These are phyloP conservation scores for Mastomys coucha DNA, from an alignment of 2,113 vertebrate species.

Conservation along the genomic window DNA sequence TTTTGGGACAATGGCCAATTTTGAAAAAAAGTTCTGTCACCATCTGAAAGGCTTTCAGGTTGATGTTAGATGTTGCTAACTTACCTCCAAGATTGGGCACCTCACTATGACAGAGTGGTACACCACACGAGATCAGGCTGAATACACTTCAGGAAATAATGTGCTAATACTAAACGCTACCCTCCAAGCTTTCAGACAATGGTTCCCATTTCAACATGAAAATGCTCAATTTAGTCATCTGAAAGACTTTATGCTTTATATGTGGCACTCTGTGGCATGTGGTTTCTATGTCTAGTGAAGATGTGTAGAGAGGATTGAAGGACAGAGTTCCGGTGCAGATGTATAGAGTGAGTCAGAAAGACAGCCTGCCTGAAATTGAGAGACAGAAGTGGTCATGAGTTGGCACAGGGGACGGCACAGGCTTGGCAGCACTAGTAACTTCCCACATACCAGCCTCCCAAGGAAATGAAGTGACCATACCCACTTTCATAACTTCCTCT, in stretches of 20 bases:
- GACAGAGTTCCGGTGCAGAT: neutral
- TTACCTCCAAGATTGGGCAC: neutral
- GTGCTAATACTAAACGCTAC: neutral
- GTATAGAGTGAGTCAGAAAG: neutral
- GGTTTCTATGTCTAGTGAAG: neutral
- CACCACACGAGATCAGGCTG: too few relatives aligned
- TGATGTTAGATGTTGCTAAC: neutral
- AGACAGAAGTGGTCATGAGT: neutral
- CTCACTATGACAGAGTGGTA: neutral
- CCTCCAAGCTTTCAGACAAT: neutral
- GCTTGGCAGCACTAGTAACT: accelerated
- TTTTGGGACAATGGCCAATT: too few relatives aligned
- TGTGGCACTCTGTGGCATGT: neutral
- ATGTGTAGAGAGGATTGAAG: too few relatives aligned
- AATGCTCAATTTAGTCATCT: neutral
- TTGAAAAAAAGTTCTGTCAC: neutral
- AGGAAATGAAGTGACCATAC: neutral
- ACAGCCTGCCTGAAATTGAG: neutral
- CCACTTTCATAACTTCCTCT: neutral
- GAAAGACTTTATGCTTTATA: neutral
- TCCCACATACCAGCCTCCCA: accelerated
- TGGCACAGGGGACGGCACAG: neutral
- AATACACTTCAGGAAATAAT: neutral
- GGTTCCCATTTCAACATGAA: neutral
- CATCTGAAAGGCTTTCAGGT: neutral